phyloP scores from a whole-genome alignment of 2,113 vertebrate species.

The Pteronura brasiliensis region DNA sequence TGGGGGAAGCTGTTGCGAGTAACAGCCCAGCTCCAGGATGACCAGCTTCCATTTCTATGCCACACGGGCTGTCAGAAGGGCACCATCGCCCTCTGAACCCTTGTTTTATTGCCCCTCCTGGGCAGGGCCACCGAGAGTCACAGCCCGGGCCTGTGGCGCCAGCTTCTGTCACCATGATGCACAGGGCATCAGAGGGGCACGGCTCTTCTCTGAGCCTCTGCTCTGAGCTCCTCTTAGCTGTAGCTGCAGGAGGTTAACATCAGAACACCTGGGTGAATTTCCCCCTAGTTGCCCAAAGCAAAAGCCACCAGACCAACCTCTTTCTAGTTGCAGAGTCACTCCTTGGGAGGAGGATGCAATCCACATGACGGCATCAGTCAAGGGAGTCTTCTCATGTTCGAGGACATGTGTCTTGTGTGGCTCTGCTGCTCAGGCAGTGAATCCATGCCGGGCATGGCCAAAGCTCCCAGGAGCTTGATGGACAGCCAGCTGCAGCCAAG shows the following conservation, averaged over 20 bases:
- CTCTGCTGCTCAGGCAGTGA: slow-evolving; percentile 4
- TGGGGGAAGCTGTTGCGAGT: not conserved
- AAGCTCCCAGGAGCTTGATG: slow-evolving; percentile 1
- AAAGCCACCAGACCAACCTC: slow-evolving; percentile 8
- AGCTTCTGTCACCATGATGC: not conserved
- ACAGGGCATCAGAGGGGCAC: not conserved
- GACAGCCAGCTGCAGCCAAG: not conserved
- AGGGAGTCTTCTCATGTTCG: not conserved
- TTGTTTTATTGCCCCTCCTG: not conserved
- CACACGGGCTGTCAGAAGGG: not conserved
- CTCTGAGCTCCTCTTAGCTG: not conserved
- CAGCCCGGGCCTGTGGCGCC: not conserved
- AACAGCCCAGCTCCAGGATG: not conserved
- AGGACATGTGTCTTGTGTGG: not conserved
- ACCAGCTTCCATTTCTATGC: not conserved
- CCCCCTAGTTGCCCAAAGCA: not conserved
- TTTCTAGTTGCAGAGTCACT: slow-evolving; percentile 26
- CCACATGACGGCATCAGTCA: not conserved
- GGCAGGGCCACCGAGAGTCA: not conserved
- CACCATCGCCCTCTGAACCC: not conserved
- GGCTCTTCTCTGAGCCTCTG: slow-evolving; percentile 14
- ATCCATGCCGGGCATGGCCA: not conserved
- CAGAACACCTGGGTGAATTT: not conserved
- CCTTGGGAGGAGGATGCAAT: not conserved
- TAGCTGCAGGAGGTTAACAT: not conserved